phyloP scores from a whole-genome alignment of 2,113 vertebrate species.

The Hemiscyllium ocellatum region DNA sequence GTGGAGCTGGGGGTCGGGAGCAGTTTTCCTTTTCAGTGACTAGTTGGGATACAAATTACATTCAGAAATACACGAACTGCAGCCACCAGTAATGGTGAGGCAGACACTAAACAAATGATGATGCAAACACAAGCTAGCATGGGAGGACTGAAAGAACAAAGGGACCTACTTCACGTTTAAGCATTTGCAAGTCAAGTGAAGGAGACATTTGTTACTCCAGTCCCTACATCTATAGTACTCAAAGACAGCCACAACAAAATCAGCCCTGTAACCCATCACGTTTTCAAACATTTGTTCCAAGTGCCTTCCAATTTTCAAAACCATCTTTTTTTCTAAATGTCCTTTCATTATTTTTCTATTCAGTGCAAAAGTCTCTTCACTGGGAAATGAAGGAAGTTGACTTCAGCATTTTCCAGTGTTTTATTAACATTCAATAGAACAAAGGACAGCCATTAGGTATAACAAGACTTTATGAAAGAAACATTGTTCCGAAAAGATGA shows the following conservation, averaged over 20 bases:
- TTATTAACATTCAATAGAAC: neutral
- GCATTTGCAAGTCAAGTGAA: conserved; percentile 35
- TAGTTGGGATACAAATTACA: conserved; percentile 20
- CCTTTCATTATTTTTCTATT: conserved; percentile 14
- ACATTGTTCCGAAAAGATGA: neutral
- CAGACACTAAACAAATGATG: neutral
- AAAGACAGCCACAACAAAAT: neutral
- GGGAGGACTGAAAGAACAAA: conserved; percentile 1
- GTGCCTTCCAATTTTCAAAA: neutral
- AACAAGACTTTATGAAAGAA: neutral
- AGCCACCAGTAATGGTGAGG: neutral
- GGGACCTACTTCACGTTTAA: neutral
- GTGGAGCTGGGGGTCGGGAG: neutral
- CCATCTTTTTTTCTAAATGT: neutral
- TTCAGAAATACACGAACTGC: neutral
- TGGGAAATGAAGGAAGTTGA: neutral
- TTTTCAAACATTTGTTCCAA: conserved; percentile 13
- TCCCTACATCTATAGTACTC: neutral
- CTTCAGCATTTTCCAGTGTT: neutral
- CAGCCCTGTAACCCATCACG: neutral
- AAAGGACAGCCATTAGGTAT: neutral
- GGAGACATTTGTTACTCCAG: neutral
- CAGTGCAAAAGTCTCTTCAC: neutral
- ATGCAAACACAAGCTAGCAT: neutral
- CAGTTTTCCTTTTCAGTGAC: neutral